Evolutionary conservation across 1,140 invertebrate species (phyloP), one percentile per base, ranked within the genome.

Genomic region (Lasioglossum albipes): DNA sequence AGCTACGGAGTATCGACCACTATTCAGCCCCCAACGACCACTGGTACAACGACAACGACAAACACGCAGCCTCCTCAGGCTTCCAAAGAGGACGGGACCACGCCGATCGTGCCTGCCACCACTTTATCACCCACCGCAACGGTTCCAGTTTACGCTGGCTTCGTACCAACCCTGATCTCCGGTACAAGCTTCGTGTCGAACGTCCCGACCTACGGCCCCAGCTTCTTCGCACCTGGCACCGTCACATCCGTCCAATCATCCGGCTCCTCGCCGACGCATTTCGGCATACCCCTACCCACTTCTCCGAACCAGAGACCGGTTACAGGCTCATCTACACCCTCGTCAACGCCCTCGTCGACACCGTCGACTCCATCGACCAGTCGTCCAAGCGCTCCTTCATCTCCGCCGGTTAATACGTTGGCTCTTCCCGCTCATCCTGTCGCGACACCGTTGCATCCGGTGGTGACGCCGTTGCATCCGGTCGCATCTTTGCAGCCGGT

Each of bases 231-330:
- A 18, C 83, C 75, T 70, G 80, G 72, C 2, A 31, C 83, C 16
- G 57, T 83, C 18, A 59, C 83, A 18, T 68, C 86, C 1, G 75
- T 85, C 12, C 89, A 90, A 72, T 78, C 89, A 9, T 49, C 79
- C 6, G 87, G 83, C 2, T 82, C 87, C 9, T 86, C 76, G 66
- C 73, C 91, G 65, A 93, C 91, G 18, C 90, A 93, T 22, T 93
- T 93, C 42, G 87, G 83, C 0, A 79, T 93, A 64, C 92, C 92
- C 6, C 89, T 93, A 62, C 90, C 91, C 7, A 83, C 27, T 27
- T 1, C 27, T 27, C 27, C 70, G 31, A 54, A 81, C 27, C 69
- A 68, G 41, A 78, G 83, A 61, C 81, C 84, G 18, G 20, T 4
- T 0, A 13, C 59, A 7, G 57, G 7, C 49, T 72, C 36, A 36